Base-by-base conservation (phyloP, 2,888 invertebrate genomes). In the Octonoba sinensis region DNA sequence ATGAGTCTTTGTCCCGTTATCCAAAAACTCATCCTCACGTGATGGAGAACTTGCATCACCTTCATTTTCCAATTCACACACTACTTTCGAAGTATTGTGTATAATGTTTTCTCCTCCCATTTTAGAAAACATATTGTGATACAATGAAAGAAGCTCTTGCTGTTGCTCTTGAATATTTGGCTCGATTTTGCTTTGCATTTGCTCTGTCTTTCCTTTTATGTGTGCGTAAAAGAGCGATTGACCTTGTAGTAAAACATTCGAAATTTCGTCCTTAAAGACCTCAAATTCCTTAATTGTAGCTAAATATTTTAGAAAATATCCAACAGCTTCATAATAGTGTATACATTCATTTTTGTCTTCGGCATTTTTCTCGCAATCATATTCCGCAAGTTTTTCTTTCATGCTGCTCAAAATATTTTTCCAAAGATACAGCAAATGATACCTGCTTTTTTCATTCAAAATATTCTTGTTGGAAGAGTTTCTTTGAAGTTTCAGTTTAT, bases 251-350 rank as follows among this genome's bases (percentile, higher is more conserved):
- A 51, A 15, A 16, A 18, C 6, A 0, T 20, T 44, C 16, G 51
- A 24, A 4, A 67, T 13, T 16, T 22, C n/a, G 36, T 44, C 18
- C 6, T 24, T 49, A 15, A n/a, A 22, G 0, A 27, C 20, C 16
- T 15, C 22, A 3, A 54, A 8, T 36, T 47, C 44, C 51, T 22
- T 44, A 54, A 67, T 60, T 24, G 47, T 51, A 4, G 51, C 27
- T 22, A 75, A 4, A 18, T 22, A 60, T 3, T 6, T 62, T 16
- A 75, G 27, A 47, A 75, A 8, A 49, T 51, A 67, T 67, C 60
- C 60, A 22, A 75, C 12, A n/a, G 49, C 13, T 46, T 36, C 67
- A 3, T 67, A 67, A 6, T 44, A 51, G 1, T 60, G 22, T 4
- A 60, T 56, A 12, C 59, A 20, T 11, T 6, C 18, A 15, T 16